Evolutionary conservation across 2,113 vertebrate genomes (phyloP).

Genomic region (Mobula hypostoma): DNA sequence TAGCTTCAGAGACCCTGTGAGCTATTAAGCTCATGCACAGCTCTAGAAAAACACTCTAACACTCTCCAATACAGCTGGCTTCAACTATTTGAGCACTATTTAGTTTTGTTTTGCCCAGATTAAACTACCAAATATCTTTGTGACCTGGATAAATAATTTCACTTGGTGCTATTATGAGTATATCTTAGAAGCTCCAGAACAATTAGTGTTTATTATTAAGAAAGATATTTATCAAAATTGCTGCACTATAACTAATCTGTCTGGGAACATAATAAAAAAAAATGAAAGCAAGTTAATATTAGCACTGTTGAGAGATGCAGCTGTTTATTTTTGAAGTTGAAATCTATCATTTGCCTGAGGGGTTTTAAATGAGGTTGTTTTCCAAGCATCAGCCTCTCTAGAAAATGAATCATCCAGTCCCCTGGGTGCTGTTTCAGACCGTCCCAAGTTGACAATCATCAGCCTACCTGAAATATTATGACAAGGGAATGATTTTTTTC

Average conservation of each 20-base stretch:
- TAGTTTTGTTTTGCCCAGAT: background rate
- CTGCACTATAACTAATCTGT: background rate
- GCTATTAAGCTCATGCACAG: background rate
- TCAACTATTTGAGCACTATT: background rate
- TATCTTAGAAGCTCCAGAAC: background rate
- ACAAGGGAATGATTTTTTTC: background rate
- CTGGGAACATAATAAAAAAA: background rate
- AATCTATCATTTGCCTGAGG: conserved; percentile 24
- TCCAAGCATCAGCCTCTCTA: conserved; percentile 24
- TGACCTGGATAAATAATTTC: background rate
- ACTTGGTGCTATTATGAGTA: background rate
- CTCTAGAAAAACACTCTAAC: background rate
- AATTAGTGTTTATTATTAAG: too few relatives aligned
- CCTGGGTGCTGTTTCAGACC: conserved; percentile 4
- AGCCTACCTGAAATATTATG: conserved; percentile 15
- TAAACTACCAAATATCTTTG: background rate
- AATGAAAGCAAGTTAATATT: background rate
- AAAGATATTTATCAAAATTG: too few relatives aligned
- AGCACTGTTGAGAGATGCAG: conserved; percentile 30
- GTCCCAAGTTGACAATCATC: background rate
- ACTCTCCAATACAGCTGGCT: background rate
- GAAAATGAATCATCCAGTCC: conserved; percentile 28
- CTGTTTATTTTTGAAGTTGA: conserved; percentile 26
- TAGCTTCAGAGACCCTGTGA: too few relatives aligned
- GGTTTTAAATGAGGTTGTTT: conserved; percentile 20